Evolutionary conservation across 1,140 invertebrate genomes (phyloP), one percentile per base, ranked within the genome.

Genomic region (Oryzaephilus surinamensis): DNA sequence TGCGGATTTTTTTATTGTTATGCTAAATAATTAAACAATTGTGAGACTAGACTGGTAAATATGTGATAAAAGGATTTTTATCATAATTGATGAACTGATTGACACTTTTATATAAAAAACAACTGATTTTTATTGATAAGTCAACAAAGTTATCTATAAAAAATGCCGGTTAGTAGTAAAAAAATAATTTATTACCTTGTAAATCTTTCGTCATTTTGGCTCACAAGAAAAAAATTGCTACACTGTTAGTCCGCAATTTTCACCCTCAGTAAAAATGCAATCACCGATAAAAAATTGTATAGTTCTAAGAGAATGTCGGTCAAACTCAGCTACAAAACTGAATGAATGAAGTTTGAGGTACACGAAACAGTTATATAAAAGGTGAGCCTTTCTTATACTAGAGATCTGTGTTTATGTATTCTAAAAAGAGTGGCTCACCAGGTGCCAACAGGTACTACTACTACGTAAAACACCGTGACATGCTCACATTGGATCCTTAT

Each of bases 291-390:
- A 20, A 26, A 17, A 20, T 27, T 18, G 35, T 18, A 36, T 21
- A 36, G 34, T 36, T 15, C 13, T 19, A 19, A 38, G 36, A 38
- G 36, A 32, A 38, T 38, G 24, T 38, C 36, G 36, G 36, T n/a
- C n/a, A n/a, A n/a, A n/a, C n/a, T 38, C 36, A 38, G 36, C 19
- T 30, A 27, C 30, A 17, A 19, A 31, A 38, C 36, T 38, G 36
- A 38, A 38, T 38, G 36, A 30, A 36, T 36, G 21, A 11, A 38
- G 26, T 12, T n/a, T 19, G 36, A 31, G 11, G 11, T 20, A 10
- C 15, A 21, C 28, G 8, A 31, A 31, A 38, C 36, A 20, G 27
- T 38, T 38, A 38, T 31, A 38, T 29, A 30, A 30, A 30, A 28
- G 26, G 18, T 13, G 12, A 30, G 27, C 16, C 36, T n/a, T n/a